Percentiles rank a stretch among this genome's conserved stretches.
These are phyloP conservation scores for Ranitomeya variabilis DNA, from an alignment of 2,113 vertebrate species.

Conservation along the genomic window DNA sequence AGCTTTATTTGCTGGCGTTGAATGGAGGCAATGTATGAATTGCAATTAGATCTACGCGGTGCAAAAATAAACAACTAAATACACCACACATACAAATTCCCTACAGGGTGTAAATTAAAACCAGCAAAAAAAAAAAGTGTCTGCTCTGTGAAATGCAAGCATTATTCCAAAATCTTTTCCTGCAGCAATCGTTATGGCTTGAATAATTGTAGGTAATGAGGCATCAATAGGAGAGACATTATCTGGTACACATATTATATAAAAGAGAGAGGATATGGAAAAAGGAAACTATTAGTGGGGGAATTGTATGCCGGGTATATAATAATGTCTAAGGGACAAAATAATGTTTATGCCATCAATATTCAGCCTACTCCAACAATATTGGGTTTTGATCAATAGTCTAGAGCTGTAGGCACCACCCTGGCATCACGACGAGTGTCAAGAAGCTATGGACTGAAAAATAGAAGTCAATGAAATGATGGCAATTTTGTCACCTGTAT, in stretches of 20 bases:
- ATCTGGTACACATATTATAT: neutral
- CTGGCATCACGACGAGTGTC: too few species aligned
- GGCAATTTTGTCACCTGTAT: too few species aligned
- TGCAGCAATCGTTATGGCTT: neutral
- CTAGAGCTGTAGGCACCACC: neutral
- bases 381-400: neutral
- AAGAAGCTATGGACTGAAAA: too few species aligned
- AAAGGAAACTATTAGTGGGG: neutral
- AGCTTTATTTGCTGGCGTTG: slow-evolving; percentile 1
- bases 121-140: neutral
- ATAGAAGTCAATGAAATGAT: too few species aligned
- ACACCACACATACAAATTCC: neutral
- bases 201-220: neutral
- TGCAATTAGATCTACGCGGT: neutral
- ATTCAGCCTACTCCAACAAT: neutral
- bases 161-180: neutral
- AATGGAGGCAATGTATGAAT: slow-evolving; percentile 17
- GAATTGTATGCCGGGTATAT: neutral
- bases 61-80: slow-evolving; percentile 10
- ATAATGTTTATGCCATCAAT: neutral
- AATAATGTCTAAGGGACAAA: neutral
- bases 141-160: neutral
- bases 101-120: slow-evolving; percentile 20
- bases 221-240: neutral
- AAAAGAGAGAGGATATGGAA: neutral